phyloP scores from a whole-genome alignment of 2,113 vertebrate genomes.

The Dromas ardeola region DNA sequence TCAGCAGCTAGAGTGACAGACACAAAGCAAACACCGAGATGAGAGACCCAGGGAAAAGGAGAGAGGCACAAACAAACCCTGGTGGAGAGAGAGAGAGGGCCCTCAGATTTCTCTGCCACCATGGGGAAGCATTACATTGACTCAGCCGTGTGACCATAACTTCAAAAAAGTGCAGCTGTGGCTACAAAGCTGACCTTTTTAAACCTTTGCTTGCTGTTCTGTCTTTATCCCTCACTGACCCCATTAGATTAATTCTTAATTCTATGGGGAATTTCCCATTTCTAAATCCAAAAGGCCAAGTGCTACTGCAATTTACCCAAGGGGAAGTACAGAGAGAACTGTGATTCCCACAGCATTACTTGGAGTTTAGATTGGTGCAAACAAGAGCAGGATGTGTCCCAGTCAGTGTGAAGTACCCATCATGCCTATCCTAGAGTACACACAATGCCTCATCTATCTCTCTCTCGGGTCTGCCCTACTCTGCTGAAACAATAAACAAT shows the following conservation, averaged over 20 bases:
- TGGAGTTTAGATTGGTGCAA: not conserved
- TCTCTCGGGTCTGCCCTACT: not conserved
- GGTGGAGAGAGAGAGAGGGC: too few species aligned
- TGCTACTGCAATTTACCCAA: not conserved
- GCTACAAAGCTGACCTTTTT: conserved; percentile 33
- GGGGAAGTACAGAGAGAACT: conserved; percentile 12
- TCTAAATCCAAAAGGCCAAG: conserved; percentile 18
- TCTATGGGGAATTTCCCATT: conserved; percentile 38
- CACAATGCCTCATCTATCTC: conserved; percentile 48
- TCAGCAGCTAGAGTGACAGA: conserved; percentile 83
- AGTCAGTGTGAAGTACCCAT: not conserved
- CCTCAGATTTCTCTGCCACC: not conserved
- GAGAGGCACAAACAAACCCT: not conserved
- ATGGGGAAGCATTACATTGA: not conserved
- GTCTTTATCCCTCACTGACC: conserved; percentile 24
- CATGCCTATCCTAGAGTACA: not conserved
- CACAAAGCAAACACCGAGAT: not conserved
- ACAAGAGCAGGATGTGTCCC: conserved; percentile 10
- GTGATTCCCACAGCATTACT: not conserved
- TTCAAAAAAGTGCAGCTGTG: conserved; percentile 45
- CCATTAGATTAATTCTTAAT: not conserved
- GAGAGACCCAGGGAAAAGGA: not conserved
- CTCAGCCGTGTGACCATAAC: not conserved
- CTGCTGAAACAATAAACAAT: conserved; percentile 61
- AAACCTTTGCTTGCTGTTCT: conserved; percentile 23